phyloP scores from a whole-genome alignment of 2,113 vertebrate species.

The Rattus norvegicus region GRCr8 NC_086037.1:45711501-45712000 shows the following conservation, averaged over 20 bases:
- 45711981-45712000: conserved; percentile 75
- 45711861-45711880: conserved; percentile 74
- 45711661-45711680: fast-evolving
- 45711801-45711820: conserved; percentile 66
- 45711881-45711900: conserved; percentile 74
- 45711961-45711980: conserved; percentile 59
- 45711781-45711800: conserved; percentile 70
- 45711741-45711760: conserved; percentile 34
- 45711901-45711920: conserved; percentile 61
- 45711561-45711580: not conserved
- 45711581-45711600: not conserved
- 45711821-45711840: conserved; percentile 39
- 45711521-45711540: conserved; percentile 13
- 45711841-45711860: conserved; percentile 77
- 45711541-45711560: not conserved
- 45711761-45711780: conserved; percentile 57
- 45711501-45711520: not conserved
- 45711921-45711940: conserved; percentile 16
- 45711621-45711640: not conserved
- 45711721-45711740: not conserved
- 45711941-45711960: not conserved
- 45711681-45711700: not conserved
- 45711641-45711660: not conserved
- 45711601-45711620: not conserved
- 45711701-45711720: not conserved